phyloP scores from a whole-genome alignment of 2,888 invertebrate species.

The Lycocerus yunnanus region DNA sequence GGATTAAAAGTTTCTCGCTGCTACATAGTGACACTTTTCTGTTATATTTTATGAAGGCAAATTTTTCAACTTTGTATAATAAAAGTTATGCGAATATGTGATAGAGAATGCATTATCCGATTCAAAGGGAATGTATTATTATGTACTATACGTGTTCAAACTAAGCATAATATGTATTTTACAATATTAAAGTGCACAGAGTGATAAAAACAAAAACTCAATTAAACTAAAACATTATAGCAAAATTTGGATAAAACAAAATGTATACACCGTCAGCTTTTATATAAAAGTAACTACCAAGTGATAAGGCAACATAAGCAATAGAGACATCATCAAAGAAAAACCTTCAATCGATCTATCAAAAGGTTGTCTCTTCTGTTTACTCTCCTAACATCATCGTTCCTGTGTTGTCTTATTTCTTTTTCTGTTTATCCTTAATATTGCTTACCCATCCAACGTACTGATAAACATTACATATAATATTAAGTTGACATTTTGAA shows the following conservation, averaged over 20 bases:
- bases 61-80: background rate
- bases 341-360: conserved; percentile 17
- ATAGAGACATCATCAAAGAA: conserved; percentile 15
- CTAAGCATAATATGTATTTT: background rate
- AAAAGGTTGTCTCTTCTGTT: conserved; percentile 9
- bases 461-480: background rate
- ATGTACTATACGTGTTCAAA: background rate
- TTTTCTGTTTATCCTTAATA: background rate
- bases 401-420: background rate
- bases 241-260: too few relatives aligned
- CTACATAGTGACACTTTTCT: background rate
- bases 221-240: too few relatives aligned
- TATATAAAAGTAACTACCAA: conserved; percentile 17
- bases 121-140: too few relatives aligned
- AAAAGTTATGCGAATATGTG: background rate
- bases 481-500: background rate
- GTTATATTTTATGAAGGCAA: background rate
- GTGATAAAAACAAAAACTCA: background rate
- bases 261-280: conserved; percentile 10
- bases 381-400: background rate
- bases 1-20: too few relatives aligned
- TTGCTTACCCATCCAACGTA: background rate
- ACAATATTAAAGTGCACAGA: background rate
- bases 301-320: conserved; percentile 14
- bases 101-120: too few relatives aligned